Base-by-base conservation (phyloP, 2,888 invertebrate species). In the Eudasyphora cyanicolor region DNA sequence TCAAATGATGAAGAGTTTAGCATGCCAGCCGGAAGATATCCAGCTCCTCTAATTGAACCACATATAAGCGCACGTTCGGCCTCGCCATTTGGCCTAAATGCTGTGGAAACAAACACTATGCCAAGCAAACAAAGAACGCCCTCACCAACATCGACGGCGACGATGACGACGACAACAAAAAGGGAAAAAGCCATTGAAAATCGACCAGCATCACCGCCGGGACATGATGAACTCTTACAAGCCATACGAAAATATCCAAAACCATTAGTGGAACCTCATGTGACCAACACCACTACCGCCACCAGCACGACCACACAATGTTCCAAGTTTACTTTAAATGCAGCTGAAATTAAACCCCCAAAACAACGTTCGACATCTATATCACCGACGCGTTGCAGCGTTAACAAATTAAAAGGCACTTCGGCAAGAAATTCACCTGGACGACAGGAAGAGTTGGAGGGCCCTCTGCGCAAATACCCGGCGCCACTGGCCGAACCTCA, bases 51-150 rank as follows among this genome's bases (percentile, higher is more conserved):
- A 29, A 76, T 67, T 38, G 71, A 77, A 14, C 79, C 82, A 8
- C 83, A 82, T 45, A 62, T 81, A 14, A 70, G 87, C 0, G 85
- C 86, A 29, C 87, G 88, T 27, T 78, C 87, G 79, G 86, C 87
- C 60, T 88, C 89, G 0, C 89, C 89, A 1, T 89, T 87, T 17
- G 89, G 88, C 0, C 84, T 89, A 2, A 89, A 89, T 82, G 85
- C 86, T 0, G 85, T 87, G 7, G 45, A 76, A 32, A 17, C 42
- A 42, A n/a, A 27, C 45, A 62, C 57, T 1, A 17, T 19, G 29
- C 17, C 7, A 29, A 51, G 29, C 17, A 27, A 29, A 51, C 51
- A 29, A 29, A 27, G 45, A 45, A 35, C 73, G 35, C 17, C 27
- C 27, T 73, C 51, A 10, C 54, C 49, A 14, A 8, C 54, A 2